These are phyloP conservation scores for Spea bombifrons DNA, from an alignment of 2,113 vertebrate genomes.

Conservation along the genomic window DNA sequence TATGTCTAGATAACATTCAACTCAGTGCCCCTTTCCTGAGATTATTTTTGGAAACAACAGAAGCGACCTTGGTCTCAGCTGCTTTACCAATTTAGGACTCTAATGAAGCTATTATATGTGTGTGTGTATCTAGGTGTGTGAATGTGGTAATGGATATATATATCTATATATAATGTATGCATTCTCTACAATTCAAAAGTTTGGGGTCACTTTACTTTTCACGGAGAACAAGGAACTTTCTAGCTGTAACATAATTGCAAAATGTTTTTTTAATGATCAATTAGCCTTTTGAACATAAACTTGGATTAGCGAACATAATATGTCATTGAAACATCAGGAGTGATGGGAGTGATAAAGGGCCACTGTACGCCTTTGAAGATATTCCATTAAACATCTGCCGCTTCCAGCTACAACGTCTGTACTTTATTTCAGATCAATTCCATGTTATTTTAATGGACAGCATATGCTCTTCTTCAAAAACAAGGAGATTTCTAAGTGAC, in stretches of 20 bases:
- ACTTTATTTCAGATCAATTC: no score
- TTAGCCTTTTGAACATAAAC: background rate
- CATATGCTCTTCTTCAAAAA: no score
- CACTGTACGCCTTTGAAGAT: no score
- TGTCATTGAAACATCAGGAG: no score
- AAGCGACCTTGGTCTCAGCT: constrained; percentile 81
- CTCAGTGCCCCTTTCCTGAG: constrained; percentile 85
- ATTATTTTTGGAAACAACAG: constrained; percentile 88
- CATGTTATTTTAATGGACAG: no score
- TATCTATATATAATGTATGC: no score
- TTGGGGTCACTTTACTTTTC: background rate
- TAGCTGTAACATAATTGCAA: no score
- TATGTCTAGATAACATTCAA: constrained; percentile 87
- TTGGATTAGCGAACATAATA: background rate
- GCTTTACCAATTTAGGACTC: constrained; percentile 90
- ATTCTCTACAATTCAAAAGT: background rate
- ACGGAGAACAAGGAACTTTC: background rate
- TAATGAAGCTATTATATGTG: constrained; percentile 60
- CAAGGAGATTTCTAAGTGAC: no score
- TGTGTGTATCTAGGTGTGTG: background rate
- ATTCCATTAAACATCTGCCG: no score
- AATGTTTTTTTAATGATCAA: background rate
- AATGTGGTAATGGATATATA: constrained; percentile 41
- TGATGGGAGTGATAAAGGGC: no score
- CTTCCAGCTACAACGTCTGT: background rate